Base-by-base conservation (phyloP, 2,113 vertebrate genomes). In the Madoqua kirkii region DNA sequence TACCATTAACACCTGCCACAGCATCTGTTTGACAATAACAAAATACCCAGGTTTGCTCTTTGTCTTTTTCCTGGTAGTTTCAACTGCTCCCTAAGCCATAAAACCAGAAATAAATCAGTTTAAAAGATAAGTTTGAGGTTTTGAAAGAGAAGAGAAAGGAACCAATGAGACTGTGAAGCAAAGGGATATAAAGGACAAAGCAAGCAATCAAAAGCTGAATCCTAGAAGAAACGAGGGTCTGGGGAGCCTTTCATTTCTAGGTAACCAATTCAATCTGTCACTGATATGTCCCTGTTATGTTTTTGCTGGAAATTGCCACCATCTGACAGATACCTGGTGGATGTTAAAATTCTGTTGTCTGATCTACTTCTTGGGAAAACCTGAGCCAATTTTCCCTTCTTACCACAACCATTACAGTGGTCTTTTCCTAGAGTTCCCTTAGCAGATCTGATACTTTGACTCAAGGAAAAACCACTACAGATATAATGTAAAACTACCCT, bases 61-160 rank as follows among this genome's bases (percentile, higher is more conserved):
- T 60, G 48, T 94, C 62, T 64, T 96, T 94, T 96, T 97, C 82
- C 95, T 97, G 74, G 96, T 97, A 71, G 67, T 87, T 96, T 97
- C 92, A 90, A 43, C 89, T 86, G 43, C 67, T 95, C 76, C 67
- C 59, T 87, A 91, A 89, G 81, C 79, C 74, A 95, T 90, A 98
- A 97, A 96, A 74, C 48, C 27, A 83, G 87, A 97, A 96, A 96
- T 96, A 97, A 97, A 97, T 98, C 96, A 95, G 54, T 96, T 96
- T 95, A 92, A 98, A 93, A 95, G 93, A 97, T 96, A 97, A 97
- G 74, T 59, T 90, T 76, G 16, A 92, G 62, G 74, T 92, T 96
- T 91, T 87, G 59, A 85, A 97, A 94, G 92, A 45, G 78, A 93
- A 89, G 67, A 89, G n/a, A 97, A 96, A 93, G n/a, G 21, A 94